Percentiles rank a stretch among this genome's conserved stretches.
These are phyloP conservation scores for Drosophila suzukii DNA, from an alignment of 1,140 invertebrate genomes.

Conservation along the genomic window DNA sequence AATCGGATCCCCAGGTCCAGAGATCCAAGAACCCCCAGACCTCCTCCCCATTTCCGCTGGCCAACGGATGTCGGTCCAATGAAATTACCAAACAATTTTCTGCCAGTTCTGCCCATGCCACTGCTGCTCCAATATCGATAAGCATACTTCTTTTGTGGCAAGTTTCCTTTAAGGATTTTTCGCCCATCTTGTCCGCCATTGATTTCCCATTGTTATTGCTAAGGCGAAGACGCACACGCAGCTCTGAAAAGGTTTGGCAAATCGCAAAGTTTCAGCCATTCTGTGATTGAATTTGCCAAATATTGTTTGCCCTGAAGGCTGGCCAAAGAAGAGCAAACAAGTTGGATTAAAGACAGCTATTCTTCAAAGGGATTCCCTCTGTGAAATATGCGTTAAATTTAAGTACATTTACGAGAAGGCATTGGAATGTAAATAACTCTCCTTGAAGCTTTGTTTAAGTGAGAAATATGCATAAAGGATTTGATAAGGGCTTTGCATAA, in stretches of 20 bases:
- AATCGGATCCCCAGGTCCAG: slow-evolving; percentile 19
- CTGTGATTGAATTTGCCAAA: slow-evolving; percentile 44
- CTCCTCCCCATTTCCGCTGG: slow-evolving; percentile 30
- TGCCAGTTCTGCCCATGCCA: slow-evolving; percentile 1
- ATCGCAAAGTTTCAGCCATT: slow-evolving; percentile 39
- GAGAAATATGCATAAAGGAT: not conserved
- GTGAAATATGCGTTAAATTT: slow-evolving; percentile 17
- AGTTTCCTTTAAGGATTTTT: slow-evolving; percentile 55
- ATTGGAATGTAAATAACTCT: not conserved
- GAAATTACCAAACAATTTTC: slow-evolving; percentile 41
- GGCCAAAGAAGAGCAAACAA: not conserved
- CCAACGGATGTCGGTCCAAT: slow-evolving; percentile 35
- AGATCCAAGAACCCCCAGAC: not conserved
- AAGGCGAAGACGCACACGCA: slow-evolving; percentile 2
- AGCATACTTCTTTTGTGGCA: slow-evolving; percentile 30
- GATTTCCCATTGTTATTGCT: slow-evolving; percentile 61
- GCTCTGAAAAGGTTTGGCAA: slow-evolving; percentile 26
- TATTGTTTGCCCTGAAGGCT: slow-evolving; percentile 33
- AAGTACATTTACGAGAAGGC: not conserved
- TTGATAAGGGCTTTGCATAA: not conserved
- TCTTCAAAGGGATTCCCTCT: not conserved
- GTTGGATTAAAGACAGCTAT: slow-evolving; percentile 18
- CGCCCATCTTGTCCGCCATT: slow-evolving; percentile 47
- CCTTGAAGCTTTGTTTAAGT: not conserved
- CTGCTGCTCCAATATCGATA: slow-evolving; percentile 18